Conservation (phyloP, 1,140 invertebrate genomes). For the Anoplophora glabripennis region DNA sequence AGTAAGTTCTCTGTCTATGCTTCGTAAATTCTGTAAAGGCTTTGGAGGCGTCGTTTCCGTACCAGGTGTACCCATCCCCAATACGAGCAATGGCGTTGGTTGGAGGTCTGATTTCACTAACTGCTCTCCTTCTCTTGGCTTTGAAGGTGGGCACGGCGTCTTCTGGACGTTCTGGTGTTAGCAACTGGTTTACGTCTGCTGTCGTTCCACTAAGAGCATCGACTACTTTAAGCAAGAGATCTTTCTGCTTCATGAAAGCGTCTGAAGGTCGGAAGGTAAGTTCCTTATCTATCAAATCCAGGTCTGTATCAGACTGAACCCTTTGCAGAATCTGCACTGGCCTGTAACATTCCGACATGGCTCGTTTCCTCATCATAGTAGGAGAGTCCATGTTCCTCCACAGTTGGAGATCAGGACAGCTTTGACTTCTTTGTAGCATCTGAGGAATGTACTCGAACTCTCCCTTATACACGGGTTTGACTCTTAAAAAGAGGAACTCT, state of each 20-base stretch:
- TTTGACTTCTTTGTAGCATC: conserved; percentile 51
- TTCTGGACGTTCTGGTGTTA: conserved; percentile 61
- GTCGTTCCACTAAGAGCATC: conserved; percentile 65
- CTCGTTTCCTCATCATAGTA: conserved; percentile 55
- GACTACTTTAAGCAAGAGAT: conserved; percentile 69
- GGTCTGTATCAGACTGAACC: conserved; percentile 71
- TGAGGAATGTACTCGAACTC: conserved; percentile 39
- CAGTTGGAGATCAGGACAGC: conserved; percentile 61
- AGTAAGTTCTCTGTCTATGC: conserved; percentile 23
- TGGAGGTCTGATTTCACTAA: conserved; percentile 50
- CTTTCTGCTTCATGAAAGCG: conserved; percentile 66
- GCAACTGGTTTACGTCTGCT: conserved; percentile 56
- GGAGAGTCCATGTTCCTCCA: conserved; percentile 51
- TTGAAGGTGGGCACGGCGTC: conserved; percentile 47
- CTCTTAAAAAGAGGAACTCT: conserved; percentile 42
- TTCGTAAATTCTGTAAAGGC: conserved; percentile 51
- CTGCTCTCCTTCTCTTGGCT: conserved; percentile 54
- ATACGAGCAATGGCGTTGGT: conserved; percentile 49
- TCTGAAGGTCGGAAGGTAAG: conserved; percentile 63
- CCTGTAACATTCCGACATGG: conserved; percentile 56
- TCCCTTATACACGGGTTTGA: conserved; percentile 56
- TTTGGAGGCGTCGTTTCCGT: conserved; percentile 55
- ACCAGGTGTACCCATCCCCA: conserved; percentile 64
- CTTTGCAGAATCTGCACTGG: conserved; percentile 54
- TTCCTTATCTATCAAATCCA: conserved; percentile 71